These are phyloP conservation scores for Chironex yamaguchii DNA, from an alignment of 30 jellyfish, hydroid and myxozoan genomes.

Conservation along the genomic window DNA sequence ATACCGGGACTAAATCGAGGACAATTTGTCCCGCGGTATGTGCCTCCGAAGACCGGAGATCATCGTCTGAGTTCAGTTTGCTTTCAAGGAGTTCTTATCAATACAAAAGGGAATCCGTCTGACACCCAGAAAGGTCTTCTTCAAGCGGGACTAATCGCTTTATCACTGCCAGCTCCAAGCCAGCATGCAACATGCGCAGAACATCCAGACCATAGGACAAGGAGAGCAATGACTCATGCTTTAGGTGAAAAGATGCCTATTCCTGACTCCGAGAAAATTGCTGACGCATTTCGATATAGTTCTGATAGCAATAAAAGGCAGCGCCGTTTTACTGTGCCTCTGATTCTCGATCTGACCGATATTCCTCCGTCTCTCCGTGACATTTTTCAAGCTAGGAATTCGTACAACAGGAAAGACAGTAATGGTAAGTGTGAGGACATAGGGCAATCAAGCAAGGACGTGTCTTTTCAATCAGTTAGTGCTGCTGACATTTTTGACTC, in stretches of 20 bases:
- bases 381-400: not conserved
- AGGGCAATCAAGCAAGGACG: no score
- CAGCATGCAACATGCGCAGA: conserved; percentile 76
- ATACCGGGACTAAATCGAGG: conserved; percentile 86
- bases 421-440: no score
- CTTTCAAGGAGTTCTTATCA: conserved; percentile 67
- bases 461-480: no score
- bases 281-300: no score
- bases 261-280: not conserved
- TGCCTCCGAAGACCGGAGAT: conserved; percentile 10
- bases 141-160: conserved; percentile 75
- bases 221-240: not conserved
- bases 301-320: not conserved
- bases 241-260: not conserved
- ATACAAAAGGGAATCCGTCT: conserved; percentile 56
- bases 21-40: not conserved
- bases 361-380: not conserved
- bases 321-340: not conserved
- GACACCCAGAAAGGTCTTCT: conserved; percentile 63
- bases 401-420: no score
- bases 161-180: conserved; percentile 82
- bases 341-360: not conserved
- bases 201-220: conserved; percentile 9
- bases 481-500: no score
- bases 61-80: conserved; percentile 76